A percentile compares a stretch with the other conserved stretches of the same genome.
phyloP scores from a whole-genome alignment of 2,888 invertebrate species.

The Cephalotes varians region DNA sequence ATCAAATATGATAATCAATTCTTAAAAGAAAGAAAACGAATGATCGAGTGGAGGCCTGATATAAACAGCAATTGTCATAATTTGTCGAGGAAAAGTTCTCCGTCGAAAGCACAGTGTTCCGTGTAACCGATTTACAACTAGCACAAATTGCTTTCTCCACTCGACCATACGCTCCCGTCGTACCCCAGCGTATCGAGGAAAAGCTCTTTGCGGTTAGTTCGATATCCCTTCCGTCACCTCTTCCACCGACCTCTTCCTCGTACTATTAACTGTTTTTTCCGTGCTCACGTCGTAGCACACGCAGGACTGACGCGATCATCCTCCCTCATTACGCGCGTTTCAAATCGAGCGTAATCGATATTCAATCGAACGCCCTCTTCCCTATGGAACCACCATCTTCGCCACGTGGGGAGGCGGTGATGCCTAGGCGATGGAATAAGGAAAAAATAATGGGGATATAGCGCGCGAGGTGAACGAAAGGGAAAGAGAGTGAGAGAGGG shows the following conservation, averaged over 20 bases:
- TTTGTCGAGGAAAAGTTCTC: constrained; percentile 30
- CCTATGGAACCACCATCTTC: constrained; percentile 45
- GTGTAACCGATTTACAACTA: constrained; percentile 63
- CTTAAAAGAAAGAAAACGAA: neutral
- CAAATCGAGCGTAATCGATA: constrained; percentile 73
- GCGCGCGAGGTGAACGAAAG: neutral
- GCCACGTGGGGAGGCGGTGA: constrained; percentile 21
- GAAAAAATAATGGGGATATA: constrained; percentile 45
- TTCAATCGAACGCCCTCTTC: constrained; percentile 61
- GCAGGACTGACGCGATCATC: constrained; percentile 52
- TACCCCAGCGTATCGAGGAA: constrained; percentile 63
- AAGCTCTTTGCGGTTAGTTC: constrained; percentile 71
- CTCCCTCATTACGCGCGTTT: constrained; percentile 65
- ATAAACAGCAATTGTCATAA: constrained; percentile 56
- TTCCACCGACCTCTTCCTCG: constrained; percentile 25
- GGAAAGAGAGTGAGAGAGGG: neutral
- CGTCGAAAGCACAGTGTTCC: constrained; percentile 42
- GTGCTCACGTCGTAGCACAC: constrained; percentile 22
- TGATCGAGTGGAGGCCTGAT: neutral
- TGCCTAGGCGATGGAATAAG: constrained; percentile 9
- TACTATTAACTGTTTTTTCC: constrained; percentile 66
- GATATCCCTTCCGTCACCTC: constrained; percentile 33
- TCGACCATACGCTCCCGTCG: constrained; percentile 50
- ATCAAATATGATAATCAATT: neutral
- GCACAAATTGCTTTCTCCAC: constrained; percentile 71